Evolutionary conservation across 2,888 invertebrate species (phyloP).

Genomic region (Nemotelus pantherinus): DNA sequence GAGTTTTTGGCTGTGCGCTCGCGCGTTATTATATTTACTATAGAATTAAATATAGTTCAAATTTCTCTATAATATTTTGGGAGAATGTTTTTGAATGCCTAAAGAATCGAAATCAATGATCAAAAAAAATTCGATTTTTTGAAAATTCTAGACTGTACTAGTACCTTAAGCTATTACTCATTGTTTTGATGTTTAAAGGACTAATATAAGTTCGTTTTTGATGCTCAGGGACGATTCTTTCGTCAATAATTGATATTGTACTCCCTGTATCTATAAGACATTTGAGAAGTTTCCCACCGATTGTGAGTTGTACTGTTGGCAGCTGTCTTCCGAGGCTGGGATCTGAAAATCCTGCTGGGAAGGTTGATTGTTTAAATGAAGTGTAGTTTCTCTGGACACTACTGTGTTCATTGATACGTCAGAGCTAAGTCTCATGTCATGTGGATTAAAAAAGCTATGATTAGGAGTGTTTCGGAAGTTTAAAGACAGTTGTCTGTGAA

Average conservation of each 20-base stretch:
- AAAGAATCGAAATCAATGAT: no score
- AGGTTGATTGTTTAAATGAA: constrained; percentile 4
- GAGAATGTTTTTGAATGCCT: no score
- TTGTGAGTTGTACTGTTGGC: not conserved
- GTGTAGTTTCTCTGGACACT: not conserved
- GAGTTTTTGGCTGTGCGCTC: no score
- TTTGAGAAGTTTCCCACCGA: constrained; percentile 8
- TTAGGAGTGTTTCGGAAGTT: not conserved
- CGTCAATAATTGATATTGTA: constrained; percentile 10
- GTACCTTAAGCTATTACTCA: not conserved
- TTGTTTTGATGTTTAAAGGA: not conserved
- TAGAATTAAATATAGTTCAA: no score
- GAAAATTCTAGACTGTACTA: not conserved
- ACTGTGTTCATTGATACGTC: constrained; percentile 15
- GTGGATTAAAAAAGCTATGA: not conserved
- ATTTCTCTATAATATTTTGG: no score
- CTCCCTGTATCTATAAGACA: not conserved
- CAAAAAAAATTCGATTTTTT: no score
- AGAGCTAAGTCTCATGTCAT: not conserved
- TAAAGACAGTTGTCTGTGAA: not conserved
- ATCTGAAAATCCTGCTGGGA: constrained; percentile 19
- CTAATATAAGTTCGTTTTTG: not conserved
- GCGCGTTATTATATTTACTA: no score
- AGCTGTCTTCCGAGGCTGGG: constrained; percentile 9
- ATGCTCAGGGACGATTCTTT: constrained; percentile 15